phyloP scores from a whole-genome alignment of 2,797 vertebrate genomes.

The Rhyacichthys aspro region DNA sequence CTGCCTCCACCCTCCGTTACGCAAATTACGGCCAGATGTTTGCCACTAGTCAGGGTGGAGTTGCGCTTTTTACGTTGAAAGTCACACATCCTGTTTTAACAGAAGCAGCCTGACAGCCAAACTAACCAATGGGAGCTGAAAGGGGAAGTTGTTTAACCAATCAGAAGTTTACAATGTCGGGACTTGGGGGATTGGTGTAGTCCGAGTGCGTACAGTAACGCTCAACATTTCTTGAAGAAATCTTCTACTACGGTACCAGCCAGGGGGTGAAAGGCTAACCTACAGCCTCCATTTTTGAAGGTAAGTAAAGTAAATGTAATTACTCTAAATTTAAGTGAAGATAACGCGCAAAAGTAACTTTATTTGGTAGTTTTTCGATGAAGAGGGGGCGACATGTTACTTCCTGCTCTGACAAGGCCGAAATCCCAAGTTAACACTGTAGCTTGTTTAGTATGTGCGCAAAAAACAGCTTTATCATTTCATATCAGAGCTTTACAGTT shows the following conservation, averaged over 20 bases:
- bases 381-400: constrained; percentile 73
- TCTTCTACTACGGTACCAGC: constrained; percentile 39
- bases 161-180: constrained; percentile 73
- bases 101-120: constrained; percentile 33
- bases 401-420: constrained; percentile 82
- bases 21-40: constrained; percentile 75
- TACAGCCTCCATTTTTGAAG: constrained; percentile 28
- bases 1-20: constrained; percentile 66
- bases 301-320: constrained; percentile 44
- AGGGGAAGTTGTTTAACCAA: constrained; percentile 52
- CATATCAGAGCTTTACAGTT: neutral
- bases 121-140: constrained; percentile 59
- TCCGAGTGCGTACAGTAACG: constrained; percentile 51
- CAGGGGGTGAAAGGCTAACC: neutral
- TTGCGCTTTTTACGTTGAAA: constrained; percentile 69
- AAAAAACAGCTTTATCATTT: neutral
- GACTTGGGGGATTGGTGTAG: constrained; percentile 18
- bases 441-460: constrained; percentile 34
- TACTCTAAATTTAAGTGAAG: neutral
- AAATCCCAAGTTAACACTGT: constrained; percentile 58
- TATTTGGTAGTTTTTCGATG: constrained; percentile 35
- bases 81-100: constrained; percentile 60
- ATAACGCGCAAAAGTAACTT: neutral
- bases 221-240: constrained; percentile 67
- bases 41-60: constrained; percentile 76